A percentile compares a stretch with the other conserved stretches of the same genome.
phyloP scores from a whole-genome alignment of 2,797 vertebrate species.

The Anguilla anguilla region DNA sequence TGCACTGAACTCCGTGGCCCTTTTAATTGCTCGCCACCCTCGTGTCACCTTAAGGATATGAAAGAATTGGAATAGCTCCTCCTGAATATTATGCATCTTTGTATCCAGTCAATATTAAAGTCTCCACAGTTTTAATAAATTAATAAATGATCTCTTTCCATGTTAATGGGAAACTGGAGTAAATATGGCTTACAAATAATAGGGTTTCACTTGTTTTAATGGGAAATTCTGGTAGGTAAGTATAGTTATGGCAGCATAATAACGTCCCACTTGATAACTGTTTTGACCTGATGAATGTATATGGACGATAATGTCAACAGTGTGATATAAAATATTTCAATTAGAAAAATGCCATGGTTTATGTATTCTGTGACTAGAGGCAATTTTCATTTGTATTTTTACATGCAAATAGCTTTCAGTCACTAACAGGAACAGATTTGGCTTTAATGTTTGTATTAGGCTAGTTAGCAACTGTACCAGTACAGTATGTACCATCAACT shows the following conservation, averaged over 20 bases:
- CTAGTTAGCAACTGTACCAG: too few species aligned
- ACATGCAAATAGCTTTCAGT: too few species aligned
- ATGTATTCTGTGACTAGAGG: too few species aligned
- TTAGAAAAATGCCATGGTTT: too few species aligned
- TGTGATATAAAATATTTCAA: too few species aligned
- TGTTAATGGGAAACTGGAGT: background rate
- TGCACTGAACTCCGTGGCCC: slow-evolving; percentile 81
- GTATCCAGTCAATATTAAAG: background rate
- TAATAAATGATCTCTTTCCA: background rate
- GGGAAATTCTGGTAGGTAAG: background rate
- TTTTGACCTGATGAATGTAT: too few species aligned
- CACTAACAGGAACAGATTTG: too few species aligned
- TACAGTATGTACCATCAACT: too few species aligned
- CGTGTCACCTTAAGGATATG: slow-evolving; percentile 83
- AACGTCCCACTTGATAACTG: too few species aligned
- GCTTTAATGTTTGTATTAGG: too few species aligned
- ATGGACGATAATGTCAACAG: too few species aligned
- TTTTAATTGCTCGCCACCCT: slow-evolving; percentile 83
- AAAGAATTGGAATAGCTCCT: slow-evolving; percentile 50
- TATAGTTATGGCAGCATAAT: background rate
- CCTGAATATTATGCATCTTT: slow-evolving; percentile 3
- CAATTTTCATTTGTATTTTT: too few species aligned
- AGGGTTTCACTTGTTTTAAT: background rate
- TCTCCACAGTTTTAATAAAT: background rate
- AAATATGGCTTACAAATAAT: background rate